Evolutionary conservation across 1,140 invertebrate genomes (phyloP), one percentile per base, ranked within the genome.

Genomic region (Adelges cooleyi): DNA sequence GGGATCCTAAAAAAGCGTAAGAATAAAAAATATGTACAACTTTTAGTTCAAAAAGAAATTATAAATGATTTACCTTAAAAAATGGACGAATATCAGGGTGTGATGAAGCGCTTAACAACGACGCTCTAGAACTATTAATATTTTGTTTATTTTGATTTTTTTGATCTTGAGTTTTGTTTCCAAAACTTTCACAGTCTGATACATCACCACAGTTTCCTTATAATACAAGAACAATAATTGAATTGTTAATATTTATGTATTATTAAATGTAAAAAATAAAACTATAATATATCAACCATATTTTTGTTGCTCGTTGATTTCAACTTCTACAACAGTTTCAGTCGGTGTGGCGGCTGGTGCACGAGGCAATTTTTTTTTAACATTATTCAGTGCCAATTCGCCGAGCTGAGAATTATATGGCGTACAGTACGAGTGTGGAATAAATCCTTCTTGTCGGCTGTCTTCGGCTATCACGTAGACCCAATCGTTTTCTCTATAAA

Each of bases 401-500:
- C 85, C 85, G 68, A 89, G 76, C 33, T 83, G 81, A 38, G 85
- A 87, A 40, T 84, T 85, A 72, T 86, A 91, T 0, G 90, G 88
- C 1, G 89, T 87, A 75, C 90, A 93, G 74, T 95, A 95, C 0
- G 90, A 92, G 73, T 92, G 87, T 10, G 93, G 93, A 69, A 96
- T 93, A 71, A 95, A 97, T 1, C 93, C 93, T 77, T 95, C 92
- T 74, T 88, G 83, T 62, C 89, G 78, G 27, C 87, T 88, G 67
- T 90, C 87, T 50, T 90, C 87, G 2, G 89, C 85, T 73, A 95
- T 92, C 0, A 95, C 90, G 78, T 95, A 95, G 1, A 94, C 89
- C 93, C 93, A 96, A 72, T 95, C 93, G 74, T 95, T 95, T 74
- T 96, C 92, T 70, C 91, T 80, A 74, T 96, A 96, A 62, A 96